These are phyloP conservation scores for Acleris laterana DNA, from an alignment of 2,888 invertebrate species.

Conservation along the genomic window DNA sequence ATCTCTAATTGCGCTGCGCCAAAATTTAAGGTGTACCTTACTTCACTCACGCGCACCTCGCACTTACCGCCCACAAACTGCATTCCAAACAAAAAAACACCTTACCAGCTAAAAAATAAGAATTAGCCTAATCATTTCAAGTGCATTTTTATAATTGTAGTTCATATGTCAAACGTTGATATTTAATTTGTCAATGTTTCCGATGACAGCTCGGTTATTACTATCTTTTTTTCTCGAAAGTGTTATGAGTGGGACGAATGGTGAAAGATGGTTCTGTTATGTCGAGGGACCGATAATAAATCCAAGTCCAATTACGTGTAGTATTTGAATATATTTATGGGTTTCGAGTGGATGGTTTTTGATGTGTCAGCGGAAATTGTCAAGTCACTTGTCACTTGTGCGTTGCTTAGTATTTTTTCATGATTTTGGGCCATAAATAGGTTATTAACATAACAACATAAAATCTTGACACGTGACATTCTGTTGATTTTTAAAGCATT, in stretches of 20 bases:
- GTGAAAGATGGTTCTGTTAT: constrained; percentile 57
- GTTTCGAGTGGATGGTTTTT: constrained; percentile 16
- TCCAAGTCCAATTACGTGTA: constrained; percentile 28
- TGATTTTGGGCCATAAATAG: background rate
- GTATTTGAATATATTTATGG: constrained; percentile 20
- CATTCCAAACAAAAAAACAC: constrained; percentile 36
- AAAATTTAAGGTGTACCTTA: constrained; percentile 71
- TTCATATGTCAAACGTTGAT: constrained; percentile 55
- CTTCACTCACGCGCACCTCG: constrained; percentile 50
- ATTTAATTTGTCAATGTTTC: constrained; percentile 82
- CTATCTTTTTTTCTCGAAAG: constrained; percentile 60
- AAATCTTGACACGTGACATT: no score
- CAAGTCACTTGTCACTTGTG: constrained; percentile 6
- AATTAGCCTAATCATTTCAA: constrained; percentile 17
- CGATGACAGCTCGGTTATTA: constrained; percentile 76
- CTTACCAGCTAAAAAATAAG: constrained; percentile 24
- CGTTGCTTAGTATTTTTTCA: background rate
- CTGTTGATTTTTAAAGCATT: no score
- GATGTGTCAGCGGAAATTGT: constrained; percentile 1
- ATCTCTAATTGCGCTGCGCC: constrained; percentile 77
- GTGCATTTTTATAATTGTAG: constrained; percentile 42
- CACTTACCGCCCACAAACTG: constrained; percentile 38
- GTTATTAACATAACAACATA: no score
- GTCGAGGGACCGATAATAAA: constrained; percentile 46
- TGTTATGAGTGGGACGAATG: constrained; percentile 48